Conservation (phyloP, 2,797 vertebrate genomes). For the Acanthopagrus latus region DNA sequence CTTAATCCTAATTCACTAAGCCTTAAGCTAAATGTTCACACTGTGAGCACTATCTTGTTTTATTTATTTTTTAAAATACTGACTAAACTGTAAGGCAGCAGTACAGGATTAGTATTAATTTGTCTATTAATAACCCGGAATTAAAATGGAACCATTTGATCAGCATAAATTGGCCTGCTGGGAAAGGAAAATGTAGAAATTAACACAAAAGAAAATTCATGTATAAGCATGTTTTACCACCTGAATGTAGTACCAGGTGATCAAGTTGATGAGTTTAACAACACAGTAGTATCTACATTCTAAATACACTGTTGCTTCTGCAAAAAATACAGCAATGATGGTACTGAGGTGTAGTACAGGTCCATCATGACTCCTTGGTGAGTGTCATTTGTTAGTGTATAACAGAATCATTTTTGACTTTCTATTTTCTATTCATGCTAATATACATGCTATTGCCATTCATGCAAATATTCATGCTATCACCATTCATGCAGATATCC, state of each 20-base stretch:
- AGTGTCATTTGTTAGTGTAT: not conserved
- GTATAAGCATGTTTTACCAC: not conserved
- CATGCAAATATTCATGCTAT: too few relatives aligned
- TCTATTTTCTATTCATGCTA: too few relatives aligned
- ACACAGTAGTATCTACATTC: too few relatives aligned
- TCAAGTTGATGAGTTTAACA: not conserved
- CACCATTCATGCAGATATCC: too few relatives aligned
- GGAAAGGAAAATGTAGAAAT: not conserved
- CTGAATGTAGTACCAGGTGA: not conserved
- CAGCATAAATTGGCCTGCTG: not conserved
- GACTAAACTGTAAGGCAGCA: not conserved
- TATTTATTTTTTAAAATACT: not conserved
- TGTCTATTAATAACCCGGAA: not conserved
- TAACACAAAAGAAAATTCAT: not conserved
- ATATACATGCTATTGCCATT: too few relatives aligned
- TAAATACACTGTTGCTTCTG: not conserved
- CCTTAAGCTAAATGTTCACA: not conserved
- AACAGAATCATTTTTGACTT: too few relatives aligned
- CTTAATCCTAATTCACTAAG: conserved; percentile 3
- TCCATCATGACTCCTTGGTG: not conserved
- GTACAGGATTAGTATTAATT: not conserved
- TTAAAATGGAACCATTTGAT: not conserved
- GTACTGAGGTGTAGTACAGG: not conserved
- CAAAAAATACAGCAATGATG: not conserved
- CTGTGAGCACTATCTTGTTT: not conserved